Conservation (phyloP, 2,113 vertebrate species). For the Apteryx owenii region DNA sequence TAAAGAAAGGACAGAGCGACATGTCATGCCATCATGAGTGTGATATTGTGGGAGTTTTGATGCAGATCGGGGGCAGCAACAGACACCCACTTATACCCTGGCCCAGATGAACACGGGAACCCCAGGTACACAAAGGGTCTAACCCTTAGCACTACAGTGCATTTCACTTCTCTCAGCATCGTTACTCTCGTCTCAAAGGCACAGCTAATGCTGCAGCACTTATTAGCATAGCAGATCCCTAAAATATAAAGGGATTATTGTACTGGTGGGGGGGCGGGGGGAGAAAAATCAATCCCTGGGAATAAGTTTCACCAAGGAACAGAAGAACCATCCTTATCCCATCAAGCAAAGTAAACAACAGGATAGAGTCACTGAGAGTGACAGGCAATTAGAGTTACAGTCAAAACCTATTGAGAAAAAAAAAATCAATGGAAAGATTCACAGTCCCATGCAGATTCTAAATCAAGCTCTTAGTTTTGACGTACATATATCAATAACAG, state of each 20-base stretch:
- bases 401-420: background rate
- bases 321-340: conserved; percentile 25
- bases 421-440: conserved; percentile 27
- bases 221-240: background rate
- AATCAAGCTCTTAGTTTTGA: background rate
- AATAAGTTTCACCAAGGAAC: conserved; percentile 13
- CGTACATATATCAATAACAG: background rate
- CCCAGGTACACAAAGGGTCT: background rate
- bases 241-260: conserved; percentile 12
- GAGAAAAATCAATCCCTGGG: background rate
- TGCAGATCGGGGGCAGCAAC: background rate
- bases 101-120: background rate
- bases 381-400: conserved; percentile 9
- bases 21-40: background rate
- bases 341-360: conserved; percentile 32
- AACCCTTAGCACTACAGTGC: background rate
- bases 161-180: background rate
- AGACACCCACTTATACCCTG: background rate
- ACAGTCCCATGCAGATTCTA: background rate
- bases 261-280: background rate
- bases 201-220: background rate
- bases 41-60: fast-evolving
- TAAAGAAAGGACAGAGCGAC: background rate
- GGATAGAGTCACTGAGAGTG: background rate
- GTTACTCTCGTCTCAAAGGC: background rate